Base-by-base conservation (phyloP, 2,797 vertebrate species). In the Manis pentadactyla region DNA sequence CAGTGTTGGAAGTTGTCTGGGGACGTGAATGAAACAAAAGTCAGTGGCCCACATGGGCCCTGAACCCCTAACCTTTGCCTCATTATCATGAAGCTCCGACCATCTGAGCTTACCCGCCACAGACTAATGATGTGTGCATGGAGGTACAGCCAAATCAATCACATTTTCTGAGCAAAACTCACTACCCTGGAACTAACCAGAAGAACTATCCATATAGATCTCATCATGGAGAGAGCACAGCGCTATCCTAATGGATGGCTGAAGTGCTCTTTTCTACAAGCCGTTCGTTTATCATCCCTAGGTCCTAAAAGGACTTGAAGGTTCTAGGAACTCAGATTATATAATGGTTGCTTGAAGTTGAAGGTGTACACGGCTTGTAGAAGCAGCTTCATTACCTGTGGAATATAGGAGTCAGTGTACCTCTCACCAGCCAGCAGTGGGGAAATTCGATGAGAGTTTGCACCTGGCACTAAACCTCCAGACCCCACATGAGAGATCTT, bases 1-100 rank as follows among this genome's bases (percentile, higher is more conserved):
- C 79, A 27, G 17, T 37, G 78, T 29, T 86, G 91, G 82, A 53
- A 93, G 51, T 86, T 83, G 78, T 93, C 97, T 93, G 64, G 86
- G 81, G 95, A 93, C 7, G 9, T 39, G 84, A 91, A 88, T 1
- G 39, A 95, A 91, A 96, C 93, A 93, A 96, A 97, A 95, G 93
- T 95, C 96, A 96, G 96, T 96, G 93, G 93, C 92, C 96, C 97
- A 93, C 83, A 71, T 94, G 96, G 93, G 93, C 87, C 84, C 96
- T 97, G 96, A 98, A 96, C 94, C 88, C 73, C 95, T 97, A 96
- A 97, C 94, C 94, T 97, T 63, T 0, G 4, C 79, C 94, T 98
- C 95, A 95, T 97, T 98, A 97, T 74, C 71, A 96, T 66, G 29
- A 75, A 23, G 69, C 86, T 97, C 94, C 1, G 4, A 94, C 94